phyloP scores from a whole-genome alignment of 1,140 invertebrate genomes.

The Hydropsyche tenuis region DNA sequence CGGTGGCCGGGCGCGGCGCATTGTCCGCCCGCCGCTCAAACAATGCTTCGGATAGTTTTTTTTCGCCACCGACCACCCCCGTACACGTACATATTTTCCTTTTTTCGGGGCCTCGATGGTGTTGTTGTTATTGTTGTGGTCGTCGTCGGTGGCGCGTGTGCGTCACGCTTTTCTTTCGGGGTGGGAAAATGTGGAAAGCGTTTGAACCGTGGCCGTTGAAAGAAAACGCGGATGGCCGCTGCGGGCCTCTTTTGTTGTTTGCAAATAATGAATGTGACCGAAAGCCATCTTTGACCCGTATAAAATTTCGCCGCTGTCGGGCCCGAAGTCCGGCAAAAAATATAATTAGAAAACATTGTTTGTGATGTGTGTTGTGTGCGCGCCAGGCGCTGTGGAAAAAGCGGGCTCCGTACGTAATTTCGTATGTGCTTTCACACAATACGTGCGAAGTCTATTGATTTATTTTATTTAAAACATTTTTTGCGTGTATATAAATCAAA shows the following conservation, averaged over 20 bases:
- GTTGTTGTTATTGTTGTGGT: neutral
- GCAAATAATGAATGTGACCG: constrained; percentile 24
- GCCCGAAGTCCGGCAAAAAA: too few species aligned
- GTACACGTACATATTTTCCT: neutral
- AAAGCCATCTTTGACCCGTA: constrained; percentile 23
- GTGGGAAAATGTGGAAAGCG: constrained; percentile 36
- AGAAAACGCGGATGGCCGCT: constrained; percentile 29
- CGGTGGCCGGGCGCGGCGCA: constrained; percentile 42
- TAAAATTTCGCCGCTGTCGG: constrained; percentile 13
- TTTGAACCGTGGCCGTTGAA: constrained; percentile 33
- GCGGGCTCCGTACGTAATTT: too few species aligned
- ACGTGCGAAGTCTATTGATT: too few species aligned
- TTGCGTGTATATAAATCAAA: too few species aligned
- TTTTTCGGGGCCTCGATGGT: neutral
- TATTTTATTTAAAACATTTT: too few species aligned
- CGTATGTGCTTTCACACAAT: too few species aligned
- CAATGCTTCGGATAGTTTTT: constrained; percentile 48
- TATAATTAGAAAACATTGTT: too few species aligned
- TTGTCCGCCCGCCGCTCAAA: constrained; percentile 46
- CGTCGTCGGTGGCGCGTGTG: constrained; percentile 20
- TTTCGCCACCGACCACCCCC: constrained; percentile 24
- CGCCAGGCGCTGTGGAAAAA: too few species aligned
- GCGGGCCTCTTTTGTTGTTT: constrained; percentile 28
- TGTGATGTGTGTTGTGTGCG: too few species aligned
- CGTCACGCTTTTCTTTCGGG: constrained; percentile 44